These are phyloP conservation scores for Eilema griseolum DNA, from an alignment of 2,888 invertebrate species.

Conservation along the genomic window DNA sequence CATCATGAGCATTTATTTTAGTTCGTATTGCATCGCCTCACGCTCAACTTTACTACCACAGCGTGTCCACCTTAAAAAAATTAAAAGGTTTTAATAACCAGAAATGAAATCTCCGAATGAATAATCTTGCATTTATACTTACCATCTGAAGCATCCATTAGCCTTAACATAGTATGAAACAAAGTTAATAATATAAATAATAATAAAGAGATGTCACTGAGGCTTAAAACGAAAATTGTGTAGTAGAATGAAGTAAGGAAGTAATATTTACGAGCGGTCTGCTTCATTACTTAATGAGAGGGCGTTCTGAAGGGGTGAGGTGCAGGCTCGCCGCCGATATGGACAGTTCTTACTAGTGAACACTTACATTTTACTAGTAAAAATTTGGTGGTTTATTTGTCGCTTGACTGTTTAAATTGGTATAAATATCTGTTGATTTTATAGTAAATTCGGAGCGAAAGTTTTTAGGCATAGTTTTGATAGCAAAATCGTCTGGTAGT, in stretches of 20 bases:
- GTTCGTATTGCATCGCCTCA: no score
- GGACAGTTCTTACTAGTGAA: neutral
- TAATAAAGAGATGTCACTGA: slow-evolving; percentile 71
- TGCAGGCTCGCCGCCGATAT: slow-evolving; percentile 7
- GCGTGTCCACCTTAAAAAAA: neutral
- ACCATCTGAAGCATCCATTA: slow-evolving; percentile 22
- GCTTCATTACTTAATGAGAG: slow-evolving; percentile 72
- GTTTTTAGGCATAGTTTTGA: no score
- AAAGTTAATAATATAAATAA: slow-evolving; percentile 73
- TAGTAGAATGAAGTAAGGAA: slow-evolving; percentile 78
- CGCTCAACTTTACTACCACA: no score
- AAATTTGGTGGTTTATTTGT: neutral
- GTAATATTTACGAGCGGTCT: slow-evolving; percentile 78
- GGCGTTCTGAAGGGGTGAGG: slow-evolving; percentile 39
- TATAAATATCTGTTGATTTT: no score
- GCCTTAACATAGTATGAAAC: slow-evolving; percentile 31
- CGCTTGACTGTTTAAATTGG: no score
- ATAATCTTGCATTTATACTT: slow-evolving; percentile 3
- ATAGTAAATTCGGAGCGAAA: no score
- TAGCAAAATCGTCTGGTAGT: no score
- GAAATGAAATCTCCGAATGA: slow-evolving; percentile 1
- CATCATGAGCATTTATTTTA: no score
- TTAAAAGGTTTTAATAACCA: neutral
- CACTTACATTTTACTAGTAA: neutral
- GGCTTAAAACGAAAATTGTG: slow-evolving; percentile 85